Evolutionary conservation across 2,797 vertebrate species (phyloP).

Genomic region (Tympanoctomys barrerae): DNA sequence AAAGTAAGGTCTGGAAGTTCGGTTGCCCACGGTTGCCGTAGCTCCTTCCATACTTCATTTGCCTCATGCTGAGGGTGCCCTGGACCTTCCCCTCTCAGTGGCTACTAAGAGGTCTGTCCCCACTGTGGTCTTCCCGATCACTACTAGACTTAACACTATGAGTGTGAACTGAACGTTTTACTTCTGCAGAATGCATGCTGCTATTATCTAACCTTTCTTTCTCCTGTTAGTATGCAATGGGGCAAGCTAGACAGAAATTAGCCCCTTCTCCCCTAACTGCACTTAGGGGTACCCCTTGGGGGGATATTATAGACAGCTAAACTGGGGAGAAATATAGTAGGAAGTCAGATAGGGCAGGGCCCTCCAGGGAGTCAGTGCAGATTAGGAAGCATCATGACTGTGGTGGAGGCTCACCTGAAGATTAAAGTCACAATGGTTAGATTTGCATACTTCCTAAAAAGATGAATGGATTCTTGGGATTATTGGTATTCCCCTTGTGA

Average conservation of each 20-base stretch:
- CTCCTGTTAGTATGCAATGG: not conserved
- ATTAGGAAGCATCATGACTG: not conserved
- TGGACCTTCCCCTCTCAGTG: not conserved
- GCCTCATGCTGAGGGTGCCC: constrained; percentile 41
- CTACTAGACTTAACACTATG: constrained; percentile 65
- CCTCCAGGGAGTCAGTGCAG: not conserved
- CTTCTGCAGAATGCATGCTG: not conserved
- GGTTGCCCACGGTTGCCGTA: constrained; percentile 29
- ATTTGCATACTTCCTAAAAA: not conserved
- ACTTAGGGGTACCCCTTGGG: not conserved
- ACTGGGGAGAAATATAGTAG: not conserved
- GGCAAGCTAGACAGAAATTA: not conserved
- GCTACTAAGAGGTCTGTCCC: constrained; percentile 42
- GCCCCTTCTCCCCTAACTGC: not conserved
- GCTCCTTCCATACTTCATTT: constrained; percentile 57
- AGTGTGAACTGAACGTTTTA: constrained; percentile 68
- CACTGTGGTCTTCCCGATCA: constrained; percentile 32
- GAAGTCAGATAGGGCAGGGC: not conserved
- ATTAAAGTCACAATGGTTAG: not conserved
- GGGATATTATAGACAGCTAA: not conserved
- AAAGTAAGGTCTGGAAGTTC: not conserved
- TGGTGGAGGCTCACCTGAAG: not conserved
- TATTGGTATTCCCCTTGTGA: not conserved
- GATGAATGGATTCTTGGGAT: not conserved
- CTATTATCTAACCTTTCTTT: not conserved